Conservation (phyloP, 2,888 invertebrate genomes). For the Strigamia crassipes region DNA sequence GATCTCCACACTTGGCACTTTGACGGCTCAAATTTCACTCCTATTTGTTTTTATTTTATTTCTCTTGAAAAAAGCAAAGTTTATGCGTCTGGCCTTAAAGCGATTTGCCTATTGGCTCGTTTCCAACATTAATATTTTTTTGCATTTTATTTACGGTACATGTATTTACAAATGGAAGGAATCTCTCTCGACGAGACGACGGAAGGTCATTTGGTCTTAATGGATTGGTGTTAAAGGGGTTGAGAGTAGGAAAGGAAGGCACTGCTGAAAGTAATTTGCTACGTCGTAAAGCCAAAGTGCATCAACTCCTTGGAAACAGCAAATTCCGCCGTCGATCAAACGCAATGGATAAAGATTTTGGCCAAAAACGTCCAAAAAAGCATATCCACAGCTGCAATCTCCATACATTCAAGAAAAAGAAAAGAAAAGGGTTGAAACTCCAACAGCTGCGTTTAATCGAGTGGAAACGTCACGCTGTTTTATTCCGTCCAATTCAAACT, state of each 20-base stretch:
- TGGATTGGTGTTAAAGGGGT: constrained; percentile 23
- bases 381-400: background rate
- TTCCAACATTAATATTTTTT: constrained; percentile 3
- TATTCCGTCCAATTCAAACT: background rate
- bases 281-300: constrained; percentile 13
- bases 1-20: background rate
- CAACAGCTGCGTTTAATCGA: background rate
- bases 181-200: background rate
- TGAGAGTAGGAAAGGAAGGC: background rate
- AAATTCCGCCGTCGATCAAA: background rate
- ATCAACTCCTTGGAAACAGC: background rate
- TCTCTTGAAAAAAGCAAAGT: background rate
- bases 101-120: background rate
- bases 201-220: constrained; percentile 27
- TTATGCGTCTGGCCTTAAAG: background rate
- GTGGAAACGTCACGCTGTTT: background rate
- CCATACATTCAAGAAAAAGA: background rate
- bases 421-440: constrained; percentile 1
- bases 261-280: constrained; percentile 10
- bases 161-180: constrained; percentile 1
- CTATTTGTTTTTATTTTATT: background rate
- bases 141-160: background rate
- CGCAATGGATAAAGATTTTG: background rate
- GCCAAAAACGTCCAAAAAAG: background rate
- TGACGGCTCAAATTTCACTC: background rate